Conservation (phyloP, 2,888 invertebrate genomes). For the Synergus umbraculus region DNA sequence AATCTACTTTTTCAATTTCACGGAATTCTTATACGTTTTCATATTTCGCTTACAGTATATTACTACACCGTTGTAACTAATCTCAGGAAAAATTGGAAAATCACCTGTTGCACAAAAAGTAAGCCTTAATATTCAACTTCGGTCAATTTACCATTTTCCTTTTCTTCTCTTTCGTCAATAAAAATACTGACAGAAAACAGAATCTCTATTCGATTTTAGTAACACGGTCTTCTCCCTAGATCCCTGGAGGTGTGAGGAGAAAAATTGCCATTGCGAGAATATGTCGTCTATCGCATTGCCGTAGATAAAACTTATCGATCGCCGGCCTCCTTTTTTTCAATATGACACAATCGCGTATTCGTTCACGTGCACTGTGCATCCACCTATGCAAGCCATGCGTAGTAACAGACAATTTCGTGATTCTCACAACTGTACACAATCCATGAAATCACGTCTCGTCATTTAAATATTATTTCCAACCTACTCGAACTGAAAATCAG, state of each 20-base stretch:
- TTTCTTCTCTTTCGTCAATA: conserved; percentile 14
- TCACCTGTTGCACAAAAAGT: not conserved
- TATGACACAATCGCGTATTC: conserved; percentile 20
- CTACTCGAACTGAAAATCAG: not conserved
- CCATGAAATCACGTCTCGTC: not conserved
- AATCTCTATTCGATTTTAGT: conserved; percentile 21
- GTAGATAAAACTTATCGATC: conserved; percentile 36
- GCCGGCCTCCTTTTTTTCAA: conserved; percentile 34
- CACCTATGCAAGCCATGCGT: conserved; percentile 18
- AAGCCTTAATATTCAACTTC: conserved; percentile 1
- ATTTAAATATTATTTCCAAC: not conserved
- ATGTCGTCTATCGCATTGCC: conserved; percentile 33
- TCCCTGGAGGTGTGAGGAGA: conserved; percentile 13
- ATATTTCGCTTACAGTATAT: not conserved
- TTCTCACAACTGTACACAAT: not conserved
- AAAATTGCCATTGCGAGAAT: conserved; percentile 29
- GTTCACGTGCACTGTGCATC: conserved; percentile 26
- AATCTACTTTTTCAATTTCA: not conserved
- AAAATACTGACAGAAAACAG: not conserved
- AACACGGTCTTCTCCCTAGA: conserved; percentile 22
- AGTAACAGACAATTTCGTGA: not conserved
- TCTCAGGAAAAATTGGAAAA: too few relatives aligned
- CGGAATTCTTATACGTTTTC: not conserved
- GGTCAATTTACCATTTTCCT: conserved; percentile 6
- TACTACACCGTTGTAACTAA: not conserved